Percentiles rank a stretch among this genome's conserved stretches.
phyloP scores from a whole-genome alignment of 2,113 vertebrate species.

The Brachionichthys hirsutus region DNA sequence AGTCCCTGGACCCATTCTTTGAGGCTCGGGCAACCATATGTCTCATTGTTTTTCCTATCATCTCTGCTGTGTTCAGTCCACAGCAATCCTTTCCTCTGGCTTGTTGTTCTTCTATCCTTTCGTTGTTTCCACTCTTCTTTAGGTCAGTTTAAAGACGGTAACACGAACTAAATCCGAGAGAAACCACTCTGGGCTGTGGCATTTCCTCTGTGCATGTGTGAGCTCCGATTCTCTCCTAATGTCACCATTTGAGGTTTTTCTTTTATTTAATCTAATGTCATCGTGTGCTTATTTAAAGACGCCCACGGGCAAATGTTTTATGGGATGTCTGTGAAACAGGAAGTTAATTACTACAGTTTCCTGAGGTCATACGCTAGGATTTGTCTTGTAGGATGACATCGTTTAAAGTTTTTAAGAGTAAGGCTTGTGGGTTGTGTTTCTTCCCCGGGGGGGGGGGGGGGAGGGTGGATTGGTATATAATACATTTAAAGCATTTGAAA shows the following conservation, averaged over 20 bases:
- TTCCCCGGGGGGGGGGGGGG: not conserved
- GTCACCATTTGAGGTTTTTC: not conserved
- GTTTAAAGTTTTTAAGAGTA: slow-evolving; percentile 1
- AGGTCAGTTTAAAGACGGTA: slow-evolving; percentile 5
- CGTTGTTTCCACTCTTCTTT: not conserved
- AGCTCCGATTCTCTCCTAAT: slow-evolving; percentile 21
- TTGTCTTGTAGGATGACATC: slow-evolving; percentile 10
- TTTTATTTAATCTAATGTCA: slow-evolving; percentile 16
- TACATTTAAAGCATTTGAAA: no score
- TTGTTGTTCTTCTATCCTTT: no score
- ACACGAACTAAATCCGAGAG: slow-evolving; percentile 11
- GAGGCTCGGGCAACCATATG: no score
- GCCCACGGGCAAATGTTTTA: slow-evolving; percentile 4
- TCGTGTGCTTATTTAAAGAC: slow-evolving; percentile 18
- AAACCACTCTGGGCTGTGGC: not conserved
- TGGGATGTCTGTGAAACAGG: slow-evolving; percentile 33
- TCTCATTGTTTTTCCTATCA: no score
- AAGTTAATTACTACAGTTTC: slow-evolving; percentile 19
- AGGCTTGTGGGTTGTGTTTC: not conserved
- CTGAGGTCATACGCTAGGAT: slow-evolving; percentile 10
- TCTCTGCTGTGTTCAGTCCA: no score
- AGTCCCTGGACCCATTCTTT: no score
- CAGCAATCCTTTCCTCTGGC: no score
- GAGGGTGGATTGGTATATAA: no score
- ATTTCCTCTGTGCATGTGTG: slow-evolving; percentile 1